Evolutionary conservation across 2,888 invertebrate genomes (phyloP).

Genomic region (Octodonta nipae): DNA sequence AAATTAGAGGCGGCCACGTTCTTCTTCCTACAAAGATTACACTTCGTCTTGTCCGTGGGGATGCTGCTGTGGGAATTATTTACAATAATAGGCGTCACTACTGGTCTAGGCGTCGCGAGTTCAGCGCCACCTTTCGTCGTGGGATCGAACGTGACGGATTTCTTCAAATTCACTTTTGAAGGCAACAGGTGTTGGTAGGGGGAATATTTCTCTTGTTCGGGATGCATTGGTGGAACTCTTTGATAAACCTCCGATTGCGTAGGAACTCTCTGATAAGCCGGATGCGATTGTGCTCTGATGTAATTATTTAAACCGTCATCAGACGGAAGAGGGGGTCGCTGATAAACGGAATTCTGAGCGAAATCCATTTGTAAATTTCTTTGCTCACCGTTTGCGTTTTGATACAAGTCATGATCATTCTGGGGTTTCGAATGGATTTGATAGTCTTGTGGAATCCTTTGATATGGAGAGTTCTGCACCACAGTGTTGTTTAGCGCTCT

Average conservation of each 20-base stretch:
- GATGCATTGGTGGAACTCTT: conserved; percentile 24
- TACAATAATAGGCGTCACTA: conserved; percentile 32
- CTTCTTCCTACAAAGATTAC: conserved; percentile 79
- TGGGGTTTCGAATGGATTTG: background rate
- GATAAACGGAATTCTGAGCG: conserved; percentile 2
- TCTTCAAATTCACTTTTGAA: conserved; percentile 50
- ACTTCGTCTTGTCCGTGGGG: conserved; percentile 48
- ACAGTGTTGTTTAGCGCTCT: conserved; percentile 8
- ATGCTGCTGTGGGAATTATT: conserved; percentile 31
- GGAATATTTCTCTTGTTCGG: conserved; percentile 34
- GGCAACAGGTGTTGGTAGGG: conserved; percentile 53
- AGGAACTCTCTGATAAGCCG: conserved; percentile 8
- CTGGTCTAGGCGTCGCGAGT: conserved; percentile 27
- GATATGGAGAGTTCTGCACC: conserved; percentile 21
- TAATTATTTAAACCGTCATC: background rate
- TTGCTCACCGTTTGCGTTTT: background rate
- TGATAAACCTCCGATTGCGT: conserved; percentile 22
- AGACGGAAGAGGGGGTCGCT: conserved; percentile 2
- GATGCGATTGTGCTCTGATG: background rate
- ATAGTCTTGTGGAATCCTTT: conserved; percentile 19
- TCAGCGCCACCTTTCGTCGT: conserved; percentile 51
- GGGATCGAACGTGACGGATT: conserved; percentile 58
- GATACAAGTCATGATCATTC: background rate
- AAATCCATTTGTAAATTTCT: too few relatives aligned
- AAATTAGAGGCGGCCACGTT: conserved; percentile 61